A percentile compares a stretch with the other conserved stretches of the same genome.
phyloP scores from a whole-genome alignment of 1,140 invertebrate species.

The Drosophila melanica region DNA sequence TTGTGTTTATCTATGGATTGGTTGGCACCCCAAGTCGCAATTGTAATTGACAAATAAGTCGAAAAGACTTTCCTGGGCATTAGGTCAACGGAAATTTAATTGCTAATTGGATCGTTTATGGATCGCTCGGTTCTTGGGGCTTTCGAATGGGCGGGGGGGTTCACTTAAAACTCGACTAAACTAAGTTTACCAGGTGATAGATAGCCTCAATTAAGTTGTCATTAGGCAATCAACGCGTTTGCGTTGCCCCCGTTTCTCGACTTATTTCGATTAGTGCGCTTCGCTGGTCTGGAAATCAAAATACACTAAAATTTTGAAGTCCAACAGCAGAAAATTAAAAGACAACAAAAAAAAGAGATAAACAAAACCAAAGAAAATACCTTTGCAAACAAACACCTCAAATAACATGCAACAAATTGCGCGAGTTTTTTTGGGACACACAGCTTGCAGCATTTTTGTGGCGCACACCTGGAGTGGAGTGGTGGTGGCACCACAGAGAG shows the following conservation, averaged over 20 bases:
- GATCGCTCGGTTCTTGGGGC: conserved; percentile 10
- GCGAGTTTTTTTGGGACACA: conserved; percentile 49
- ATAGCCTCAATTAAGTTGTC: conserved; percentile 77
- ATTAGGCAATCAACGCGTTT: conserved; percentile 25
- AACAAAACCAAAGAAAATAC: conserved; percentile 16
- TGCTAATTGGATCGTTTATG: conserved; percentile 79
- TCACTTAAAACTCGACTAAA: conserved; percentile 48
- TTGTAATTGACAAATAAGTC: conserved; percentile 80
- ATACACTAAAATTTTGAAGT: conserved; percentile 30
- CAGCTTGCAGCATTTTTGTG: conserved; percentile 65
- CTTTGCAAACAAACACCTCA: conserved; percentile 31
- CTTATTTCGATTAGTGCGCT: conserved; percentile 32
- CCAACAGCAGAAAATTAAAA: conserved; percentile 8
- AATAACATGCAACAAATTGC: conserved; percentile 59
- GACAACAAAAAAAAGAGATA: conserved; percentile 8
- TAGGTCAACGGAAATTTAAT: conserved; percentile 77
- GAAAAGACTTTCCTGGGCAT: conserved; percentile 64
- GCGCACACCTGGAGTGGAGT: conserved; percentile 73
- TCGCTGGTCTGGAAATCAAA: conserved; percentile 43
- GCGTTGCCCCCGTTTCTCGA: conserved; percentile 20
- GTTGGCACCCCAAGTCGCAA: conserved; percentile 28
- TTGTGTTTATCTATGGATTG: conserved; percentile 64
- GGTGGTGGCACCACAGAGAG: conserved; percentile 35
- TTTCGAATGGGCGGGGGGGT: conserved; percentile 9
- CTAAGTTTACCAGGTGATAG: conserved; percentile 67